Conservation (phyloP, 2,888 invertebrate species). For the Ernsta delagoae region DNA sequence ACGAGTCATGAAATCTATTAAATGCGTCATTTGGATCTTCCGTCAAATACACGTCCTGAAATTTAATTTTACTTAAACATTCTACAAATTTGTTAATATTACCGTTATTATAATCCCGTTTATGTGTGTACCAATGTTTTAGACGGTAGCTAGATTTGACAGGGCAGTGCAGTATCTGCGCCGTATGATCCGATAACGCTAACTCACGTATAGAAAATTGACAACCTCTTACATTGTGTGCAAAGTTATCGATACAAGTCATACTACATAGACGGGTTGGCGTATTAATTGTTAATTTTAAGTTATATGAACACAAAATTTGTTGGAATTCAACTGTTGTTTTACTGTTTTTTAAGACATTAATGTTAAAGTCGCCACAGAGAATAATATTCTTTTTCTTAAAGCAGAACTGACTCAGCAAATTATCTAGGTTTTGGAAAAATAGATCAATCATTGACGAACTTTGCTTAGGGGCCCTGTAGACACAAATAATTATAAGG, state of each 20-base stretch:
- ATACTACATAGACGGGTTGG: background rate
- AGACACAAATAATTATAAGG: background rate
- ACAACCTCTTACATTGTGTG: background rate
- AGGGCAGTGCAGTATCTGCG: background rate
- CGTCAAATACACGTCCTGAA: background rate
- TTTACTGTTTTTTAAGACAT: background rate
- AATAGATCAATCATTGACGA: background rate
- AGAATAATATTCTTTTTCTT: background rate
- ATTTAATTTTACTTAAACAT: background rate
- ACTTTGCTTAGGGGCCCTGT: background rate
- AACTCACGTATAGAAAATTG: background rate
- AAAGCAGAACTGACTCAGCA: background rate
- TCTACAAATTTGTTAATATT: background rate
- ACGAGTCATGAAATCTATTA: background rate
- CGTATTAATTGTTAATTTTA: background rate
- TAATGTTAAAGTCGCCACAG: background rate
- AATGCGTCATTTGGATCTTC: background rate
- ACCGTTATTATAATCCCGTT: background rate
- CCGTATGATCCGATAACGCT: background rate
- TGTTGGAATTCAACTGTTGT: background rate
- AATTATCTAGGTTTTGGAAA: background rate
- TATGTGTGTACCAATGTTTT: background rate
- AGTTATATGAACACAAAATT: background rate
- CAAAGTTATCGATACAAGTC: background rate
- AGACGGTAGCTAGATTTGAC: background rate